These are phyloP conservation scores for Diaperis boleti DNA, from an alignment of 2,888 invertebrate species.

Conservation along the genomic window DNA sequence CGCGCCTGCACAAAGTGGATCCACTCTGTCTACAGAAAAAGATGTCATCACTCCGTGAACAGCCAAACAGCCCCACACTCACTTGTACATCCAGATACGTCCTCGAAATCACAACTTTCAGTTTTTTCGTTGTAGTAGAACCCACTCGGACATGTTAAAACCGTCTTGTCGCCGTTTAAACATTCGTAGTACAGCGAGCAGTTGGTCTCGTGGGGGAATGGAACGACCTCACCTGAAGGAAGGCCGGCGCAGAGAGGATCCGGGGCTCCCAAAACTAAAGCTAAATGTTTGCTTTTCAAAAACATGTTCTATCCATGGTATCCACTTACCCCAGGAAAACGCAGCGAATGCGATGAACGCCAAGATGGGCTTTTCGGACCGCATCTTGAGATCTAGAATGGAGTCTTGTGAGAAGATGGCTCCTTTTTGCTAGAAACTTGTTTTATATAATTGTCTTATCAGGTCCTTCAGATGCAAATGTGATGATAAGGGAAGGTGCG, in stretches of 20 bases:
- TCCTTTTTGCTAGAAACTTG: neutral
- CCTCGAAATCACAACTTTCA: neutral
- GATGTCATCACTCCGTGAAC: too few species aligned
- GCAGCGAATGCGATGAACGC: neutral
- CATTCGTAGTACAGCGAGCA: slow-evolving; percentile 14
- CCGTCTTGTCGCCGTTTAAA: neutral
- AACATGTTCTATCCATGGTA: neutral
- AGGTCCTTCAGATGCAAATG: neutral
- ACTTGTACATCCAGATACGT: neutral
- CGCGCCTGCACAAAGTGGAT: too few species aligned
- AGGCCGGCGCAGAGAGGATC: slow-evolving; percentile 19
- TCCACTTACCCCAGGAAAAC: neutral
- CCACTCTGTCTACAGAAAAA: too few species aligned
- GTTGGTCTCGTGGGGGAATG: slow-evolving; percentile 7
- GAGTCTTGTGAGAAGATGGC: neutral
- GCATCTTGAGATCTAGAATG: neutral
- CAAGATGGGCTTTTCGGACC: neutral
- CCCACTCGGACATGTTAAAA: neutral
- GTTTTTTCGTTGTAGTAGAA: neutral
- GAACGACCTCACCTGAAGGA: neutral
- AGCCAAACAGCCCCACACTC: too few species aligned
- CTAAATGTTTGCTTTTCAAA: neutral
- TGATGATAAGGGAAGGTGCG: too few species aligned
- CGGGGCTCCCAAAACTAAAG: neutral
- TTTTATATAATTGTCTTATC: slow-evolving; percentile 2